These are phyloP conservation scores for Scomberomorus guttatus DNA, from an alignment of 2,797 vertebrate species.

Conservation along the genomic window DNA sequence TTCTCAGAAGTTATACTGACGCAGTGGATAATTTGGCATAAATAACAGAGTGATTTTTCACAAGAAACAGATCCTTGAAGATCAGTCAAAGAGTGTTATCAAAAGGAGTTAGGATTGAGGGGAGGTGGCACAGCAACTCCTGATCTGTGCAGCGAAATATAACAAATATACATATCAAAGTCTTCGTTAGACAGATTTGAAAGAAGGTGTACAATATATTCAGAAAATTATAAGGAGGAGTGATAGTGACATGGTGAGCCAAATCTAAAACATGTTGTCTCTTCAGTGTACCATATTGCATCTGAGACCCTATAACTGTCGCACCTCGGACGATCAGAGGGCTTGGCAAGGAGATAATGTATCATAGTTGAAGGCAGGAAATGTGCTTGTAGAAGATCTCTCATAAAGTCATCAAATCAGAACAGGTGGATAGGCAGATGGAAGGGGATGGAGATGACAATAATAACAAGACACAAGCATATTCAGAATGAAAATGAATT, in stretches of 20 bases:
- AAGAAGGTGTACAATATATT: neutral
- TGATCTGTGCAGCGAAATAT: neutral
- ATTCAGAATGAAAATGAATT: constrained; percentile 13
- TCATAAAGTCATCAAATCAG: constrained; percentile 26
- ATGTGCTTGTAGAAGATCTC: constrained; percentile 25
- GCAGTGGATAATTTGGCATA: neutral
- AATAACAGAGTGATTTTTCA: constrained; percentile 3
- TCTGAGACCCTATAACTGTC: neutral
- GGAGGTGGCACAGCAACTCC: neutral
- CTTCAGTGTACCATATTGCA: constrained; percentile 1
- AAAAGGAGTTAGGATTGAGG: neutral
- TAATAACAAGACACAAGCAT: constrained; percentile 14
- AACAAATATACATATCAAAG: constrained; percentile 10
- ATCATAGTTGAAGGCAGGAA: constrained; percentile 18
- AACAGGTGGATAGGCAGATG: constrained; percentile 46
- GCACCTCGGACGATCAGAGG: constrained; percentile 28
- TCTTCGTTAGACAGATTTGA: neutral
- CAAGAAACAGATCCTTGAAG: neutral
- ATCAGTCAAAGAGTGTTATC: neutral
- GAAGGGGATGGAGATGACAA: constrained; percentile 14
- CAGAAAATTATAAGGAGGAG: neutral
- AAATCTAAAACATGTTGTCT: neutral
- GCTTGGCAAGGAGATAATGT: constrained; percentile 22
- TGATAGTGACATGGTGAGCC: neutral
- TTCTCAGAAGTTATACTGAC: neutral